These are phyloP conservation scores for Heterodera schachtii DNA, from an alignment of 1,140 invertebrate genomes.

Conservation along the genomic window DNA sequence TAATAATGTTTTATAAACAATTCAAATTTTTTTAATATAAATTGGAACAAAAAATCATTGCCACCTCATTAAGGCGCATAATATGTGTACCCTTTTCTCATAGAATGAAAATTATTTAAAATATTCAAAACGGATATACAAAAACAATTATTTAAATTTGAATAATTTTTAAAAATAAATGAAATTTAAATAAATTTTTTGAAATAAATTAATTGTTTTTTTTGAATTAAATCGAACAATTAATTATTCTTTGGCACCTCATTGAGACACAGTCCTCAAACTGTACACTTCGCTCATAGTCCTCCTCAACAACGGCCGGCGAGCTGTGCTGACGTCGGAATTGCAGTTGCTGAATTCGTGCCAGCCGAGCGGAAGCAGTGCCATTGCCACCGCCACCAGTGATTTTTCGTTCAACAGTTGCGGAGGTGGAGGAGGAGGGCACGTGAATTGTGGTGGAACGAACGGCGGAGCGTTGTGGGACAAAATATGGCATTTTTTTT, in stretches of 20 bases:
- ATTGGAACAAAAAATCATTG: too few relatives aligned
- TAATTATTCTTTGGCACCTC: background rate
- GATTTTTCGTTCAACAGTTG: background rate
- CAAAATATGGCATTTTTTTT: background rate
- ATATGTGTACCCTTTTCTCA: too few relatives aligned
- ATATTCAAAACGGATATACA: too few relatives aligned
- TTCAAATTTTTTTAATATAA: too few relatives aligned
- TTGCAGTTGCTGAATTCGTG: slow-evolving; percentile 14
- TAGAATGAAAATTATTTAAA: too few relatives aligned
- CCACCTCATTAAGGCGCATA: too few relatives aligned
- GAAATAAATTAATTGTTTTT: too few relatives aligned
- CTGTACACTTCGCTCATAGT: slow-evolving; percentile 3
- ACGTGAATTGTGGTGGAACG: background rate
- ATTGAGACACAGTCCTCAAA: background rate
- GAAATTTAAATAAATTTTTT: slow-evolving; percentile 11
- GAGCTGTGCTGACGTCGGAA: slow-evolving; percentile 14
- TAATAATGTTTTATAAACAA: too few relatives aligned
- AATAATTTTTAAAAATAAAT: background rate
- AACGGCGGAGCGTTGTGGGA: background rate
- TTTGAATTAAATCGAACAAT: background rate
- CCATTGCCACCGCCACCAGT: background rate
- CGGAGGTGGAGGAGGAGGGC: too few relatives aligned
- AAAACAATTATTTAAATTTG: too few relatives aligned
- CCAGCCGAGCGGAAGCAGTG: background rate
- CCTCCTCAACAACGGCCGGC: slow-evolving; percentile 11